phyloP scores from a whole-genome alignment of 2,888 invertebrate species.

The Oscheius sp. region DNA sequence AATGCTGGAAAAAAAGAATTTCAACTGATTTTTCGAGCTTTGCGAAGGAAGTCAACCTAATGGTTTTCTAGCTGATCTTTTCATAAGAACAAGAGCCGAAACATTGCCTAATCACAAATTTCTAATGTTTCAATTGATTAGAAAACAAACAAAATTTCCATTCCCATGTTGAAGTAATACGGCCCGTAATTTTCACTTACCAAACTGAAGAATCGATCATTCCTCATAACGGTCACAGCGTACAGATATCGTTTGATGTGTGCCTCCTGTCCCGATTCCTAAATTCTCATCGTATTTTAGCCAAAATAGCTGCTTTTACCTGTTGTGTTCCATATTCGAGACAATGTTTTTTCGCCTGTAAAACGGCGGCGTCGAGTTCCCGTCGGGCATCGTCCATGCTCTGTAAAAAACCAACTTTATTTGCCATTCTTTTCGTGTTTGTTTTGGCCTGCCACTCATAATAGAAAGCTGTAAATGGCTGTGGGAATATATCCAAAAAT shows the following conservation, averaged over 20 bases:
- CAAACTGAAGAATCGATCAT: constrained; percentile 32
- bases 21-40: too few species aligned
- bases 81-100: not conserved
- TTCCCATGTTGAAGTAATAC: not conserved
- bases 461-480: not conserved
- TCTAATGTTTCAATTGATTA: not conserved
- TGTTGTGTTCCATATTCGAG: constrained; percentile 2
- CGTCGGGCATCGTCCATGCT: constrained; percentile 28
- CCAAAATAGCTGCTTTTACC: not conserved
- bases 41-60: too few species aligned
- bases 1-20: constrained; percentile 27
- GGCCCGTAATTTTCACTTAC: not conserved
- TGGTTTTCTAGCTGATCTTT: not conserved
- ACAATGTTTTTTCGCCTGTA: constrained; percentile 29
- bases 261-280: not conserved
- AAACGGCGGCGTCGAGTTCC: constrained; percentile 30
- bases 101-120: not conserved
- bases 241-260: constrained; percentile 28
- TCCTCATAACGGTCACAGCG: constrained; percentile 25
- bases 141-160: not conserved
- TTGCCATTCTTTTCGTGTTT: not conserved
- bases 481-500: not conserved
- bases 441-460: not conserved
- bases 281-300: not conserved
- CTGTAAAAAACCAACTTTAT: constrained; percentile 8